These are phyloP conservation scores for Eucera pruinosa DNA, from an alignment of 2,888 invertebrate species.

Conservation along the genomic window DNA sequence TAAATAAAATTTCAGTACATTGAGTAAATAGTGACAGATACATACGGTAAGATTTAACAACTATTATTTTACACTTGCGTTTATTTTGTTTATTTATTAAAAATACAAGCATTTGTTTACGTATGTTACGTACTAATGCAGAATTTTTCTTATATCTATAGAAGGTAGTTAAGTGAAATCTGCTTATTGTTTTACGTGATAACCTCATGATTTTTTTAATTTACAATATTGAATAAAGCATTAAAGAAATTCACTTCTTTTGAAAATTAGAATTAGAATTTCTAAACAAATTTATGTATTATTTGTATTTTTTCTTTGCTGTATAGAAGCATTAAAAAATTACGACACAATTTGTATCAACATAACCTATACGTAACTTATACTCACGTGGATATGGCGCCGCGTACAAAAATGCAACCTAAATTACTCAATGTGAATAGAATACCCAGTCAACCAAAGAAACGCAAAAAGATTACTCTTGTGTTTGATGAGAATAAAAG, in stretches of 20 bases:
- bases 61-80: background rate
- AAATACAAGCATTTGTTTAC: too few relatives aligned
- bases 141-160: too few relatives aligned
- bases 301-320: slow-evolving; percentile 2
- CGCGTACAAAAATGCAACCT: slow-evolving; percentile 42
- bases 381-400: slow-evolving; percentile 2
- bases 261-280: too few relatives aligned
- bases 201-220: background rate
- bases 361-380: slow-evolving; percentile 17
- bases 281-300: too few relatives aligned
- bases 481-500: slow-evolving; percentile 87
- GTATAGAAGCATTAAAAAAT: background rate
- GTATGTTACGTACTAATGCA: too few relatives aligned
- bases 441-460: slow-evolving; percentile 81
- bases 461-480: slow-evolving; percentile 85
- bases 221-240: background rate
- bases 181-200: too few relatives aligned
- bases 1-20: background rate
- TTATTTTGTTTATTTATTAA: too few relatives aligned
- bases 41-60: background rate
- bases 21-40: too few relatives aligned
- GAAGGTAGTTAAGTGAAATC: too few relatives aligned
- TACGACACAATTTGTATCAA: background rate
- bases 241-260: background rate
- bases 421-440: slow-evolving; percentile 70